Evolutionary conservation across 1,140 invertebrate species (phyloP).

Genomic region (Linepithema humile): DNA sequence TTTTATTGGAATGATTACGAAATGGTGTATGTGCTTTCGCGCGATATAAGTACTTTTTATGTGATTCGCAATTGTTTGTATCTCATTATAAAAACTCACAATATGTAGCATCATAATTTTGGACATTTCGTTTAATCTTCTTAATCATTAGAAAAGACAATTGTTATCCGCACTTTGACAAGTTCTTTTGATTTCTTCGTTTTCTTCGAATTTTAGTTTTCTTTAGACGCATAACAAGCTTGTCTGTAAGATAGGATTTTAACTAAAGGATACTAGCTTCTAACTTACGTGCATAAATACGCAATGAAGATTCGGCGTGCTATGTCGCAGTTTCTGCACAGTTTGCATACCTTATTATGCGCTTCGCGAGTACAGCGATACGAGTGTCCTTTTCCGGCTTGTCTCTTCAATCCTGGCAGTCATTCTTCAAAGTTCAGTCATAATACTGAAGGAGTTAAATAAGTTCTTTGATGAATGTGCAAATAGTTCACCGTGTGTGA

Average conservation of each 20-base stretch:
- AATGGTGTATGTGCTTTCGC: too few relatives aligned
- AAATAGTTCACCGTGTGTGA: not conserved
- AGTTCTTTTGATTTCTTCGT: not conserved
- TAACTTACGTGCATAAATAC: not conserved
- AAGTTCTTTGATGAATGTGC: conserved; percentile 26
- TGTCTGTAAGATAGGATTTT: not conserved
- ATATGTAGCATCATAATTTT: not conserved
- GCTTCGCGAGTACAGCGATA: not conserved
- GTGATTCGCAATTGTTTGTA: not conserved
- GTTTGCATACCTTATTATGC: conserved; percentile 31
- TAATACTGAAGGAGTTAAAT: not conserved
- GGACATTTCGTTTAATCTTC: not conserved
- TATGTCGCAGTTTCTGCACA: conserved; percentile 23
- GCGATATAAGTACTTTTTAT: not conserved
- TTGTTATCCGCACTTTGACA: too few relatives aligned
- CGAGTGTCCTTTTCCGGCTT: not conserved
- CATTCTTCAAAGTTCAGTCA: not conserved
- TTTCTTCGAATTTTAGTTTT: not conserved
- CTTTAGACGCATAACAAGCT: not conserved
- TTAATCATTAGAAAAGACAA: not conserved
- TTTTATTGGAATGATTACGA: not conserved
- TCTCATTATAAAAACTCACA: not conserved
- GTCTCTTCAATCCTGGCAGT: not conserved
- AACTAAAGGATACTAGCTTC: not conserved
- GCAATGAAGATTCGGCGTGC: not conserved